Evolutionary conservation across 2,113 vertebrate species (phyloP), one percentile per base, ranked within the genome.

Genomic region (Ceratotherium simum): DNA sequence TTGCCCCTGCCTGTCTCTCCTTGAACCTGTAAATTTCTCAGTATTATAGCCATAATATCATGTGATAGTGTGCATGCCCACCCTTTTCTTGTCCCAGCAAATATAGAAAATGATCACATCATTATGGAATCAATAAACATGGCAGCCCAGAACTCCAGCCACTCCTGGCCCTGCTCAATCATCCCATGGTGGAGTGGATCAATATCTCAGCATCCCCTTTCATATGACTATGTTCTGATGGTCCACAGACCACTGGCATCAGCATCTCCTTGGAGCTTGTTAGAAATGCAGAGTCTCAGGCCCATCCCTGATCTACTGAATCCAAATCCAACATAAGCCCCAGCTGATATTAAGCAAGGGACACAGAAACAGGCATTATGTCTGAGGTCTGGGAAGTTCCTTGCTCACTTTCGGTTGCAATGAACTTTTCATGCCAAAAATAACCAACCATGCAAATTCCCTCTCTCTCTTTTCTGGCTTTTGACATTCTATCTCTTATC

Each of bases 211-310:
- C 27, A 56, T 29, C 36, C 13, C 25, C 8, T 33, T 65, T 25
- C 46, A 10, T 0, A 10, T 0, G n/a, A 7, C 18, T 4, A 10
- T 1, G 25, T 39, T 16, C 11, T 56, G 14, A 16, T 9, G 42
- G 64, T 10, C 33, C 54, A 23, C 3, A 18, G 42, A 54, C 27
- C 20, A 56, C 2, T 14, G 33, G 2, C 39, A 17, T 23, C 36
- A 25, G 18, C 72, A 20, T 2, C 12, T 2, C 33, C 31, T 7
- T 54, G 70, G 27, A 18, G 46, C 46, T 56, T n/a, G 13, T 4
- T 18, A 39, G 58, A 93, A 23, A 64, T 2, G 14, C 78, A 65
- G 31, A 36, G 6, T 42, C 65, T 51, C 65, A 16, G 14, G 9
- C 7, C 21, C 14, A 21, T 20, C 21, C n/a, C 33, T 23, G 25